These are phyloP conservation scores for Hypercompe scribonia DNA, from an alignment of 2,888 invertebrate genomes.

Conservation along the genomic window DNA sequence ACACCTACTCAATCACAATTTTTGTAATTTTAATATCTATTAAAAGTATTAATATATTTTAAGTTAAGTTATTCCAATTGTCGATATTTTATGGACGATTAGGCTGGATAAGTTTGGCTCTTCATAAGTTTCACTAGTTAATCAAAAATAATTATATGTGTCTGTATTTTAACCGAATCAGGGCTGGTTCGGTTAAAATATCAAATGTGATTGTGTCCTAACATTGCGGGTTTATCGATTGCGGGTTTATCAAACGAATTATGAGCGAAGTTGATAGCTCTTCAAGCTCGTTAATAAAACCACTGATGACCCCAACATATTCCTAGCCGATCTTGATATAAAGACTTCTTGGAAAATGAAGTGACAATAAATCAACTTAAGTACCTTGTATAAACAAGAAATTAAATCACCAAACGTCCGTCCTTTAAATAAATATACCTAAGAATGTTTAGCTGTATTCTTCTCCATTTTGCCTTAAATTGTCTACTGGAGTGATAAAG, in stretches of 20 bases:
- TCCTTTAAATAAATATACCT: neutral
- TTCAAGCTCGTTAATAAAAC: conserved; percentile 14
- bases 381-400: neutral
- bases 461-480: neutral
- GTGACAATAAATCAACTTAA: neutral
- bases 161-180: neutral
- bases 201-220: neutral
- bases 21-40: too few relatives aligned
- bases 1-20: too few relatives aligned
- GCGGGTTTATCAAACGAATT: neutral
- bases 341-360: conserved; percentile 9
- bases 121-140: too few relatives aligned
- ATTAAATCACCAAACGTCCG: neutral
- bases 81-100: too few relatives aligned
- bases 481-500: neutral
- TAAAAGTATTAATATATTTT: too few relatives aligned
- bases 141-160: too few relatives aligned
- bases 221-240: neutral
- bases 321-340: conserved; percentile 10
- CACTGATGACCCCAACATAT: conserved; percentile 16
- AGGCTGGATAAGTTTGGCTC: too few relatives aligned
- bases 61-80: too few relatives aligned
- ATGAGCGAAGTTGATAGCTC: neutral
- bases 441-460: neutral
- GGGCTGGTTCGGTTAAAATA: neutral